These are phyloP conservation scores for Megaustenia siamemsis DNA, from an alignment of 2,888 invertebrate species.

Conservation along the genomic window DNA sequence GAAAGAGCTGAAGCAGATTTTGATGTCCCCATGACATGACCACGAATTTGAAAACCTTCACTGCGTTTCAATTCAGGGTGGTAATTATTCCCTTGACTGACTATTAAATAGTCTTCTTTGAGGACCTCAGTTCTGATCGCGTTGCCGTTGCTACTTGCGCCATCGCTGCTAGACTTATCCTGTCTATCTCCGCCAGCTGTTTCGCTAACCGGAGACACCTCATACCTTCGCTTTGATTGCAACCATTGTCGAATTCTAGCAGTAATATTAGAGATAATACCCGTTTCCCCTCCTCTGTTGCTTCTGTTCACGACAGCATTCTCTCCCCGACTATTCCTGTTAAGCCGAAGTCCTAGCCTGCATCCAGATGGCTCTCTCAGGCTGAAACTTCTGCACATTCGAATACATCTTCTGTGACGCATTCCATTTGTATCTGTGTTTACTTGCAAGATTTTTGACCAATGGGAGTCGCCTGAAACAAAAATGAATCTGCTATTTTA, in stretches of 20 bases:
- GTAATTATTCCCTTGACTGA: slow-evolving; percentile 43
- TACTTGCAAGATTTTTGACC: slow-evolving; percentile 73
- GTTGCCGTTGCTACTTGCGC: background rate
- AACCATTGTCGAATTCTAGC: slow-evolving; percentile 58
- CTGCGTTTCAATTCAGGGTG: slow-evolving; percentile 51
- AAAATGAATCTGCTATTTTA: background rate
- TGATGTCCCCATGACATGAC: background rate
- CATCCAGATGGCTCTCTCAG: slow-evolving; percentile 28
- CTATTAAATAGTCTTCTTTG: slow-evolving; percentile 45
- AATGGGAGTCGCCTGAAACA: slow-evolving; percentile 70
- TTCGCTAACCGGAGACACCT: slow-evolving; percentile 54
- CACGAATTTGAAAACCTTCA: slow-evolving; percentile 9
- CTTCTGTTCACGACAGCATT: background rate
- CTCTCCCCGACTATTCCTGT: background rate
- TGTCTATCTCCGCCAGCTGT: background rate
- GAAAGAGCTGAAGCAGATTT: slow-evolving; percentile 34
- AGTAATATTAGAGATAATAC: slow-evolving; percentile 50
- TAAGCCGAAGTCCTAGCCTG: slow-evolving; percentile 10
- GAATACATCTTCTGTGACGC: slow-evolving; percentile 39
- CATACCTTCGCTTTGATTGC: slow-evolving; percentile 57
- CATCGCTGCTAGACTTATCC: background rate
- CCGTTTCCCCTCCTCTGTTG: slow-evolving; percentile 23
- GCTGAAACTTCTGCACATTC: slow-evolving; percentile 48
- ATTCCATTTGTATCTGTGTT: slow-evolving; percentile 57
- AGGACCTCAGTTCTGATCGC: slow-evolving; percentile 12